Base-by-base conservation (phyloP, 2,113 vertebrate genomes). In the Regulus satrapa region DNA sequence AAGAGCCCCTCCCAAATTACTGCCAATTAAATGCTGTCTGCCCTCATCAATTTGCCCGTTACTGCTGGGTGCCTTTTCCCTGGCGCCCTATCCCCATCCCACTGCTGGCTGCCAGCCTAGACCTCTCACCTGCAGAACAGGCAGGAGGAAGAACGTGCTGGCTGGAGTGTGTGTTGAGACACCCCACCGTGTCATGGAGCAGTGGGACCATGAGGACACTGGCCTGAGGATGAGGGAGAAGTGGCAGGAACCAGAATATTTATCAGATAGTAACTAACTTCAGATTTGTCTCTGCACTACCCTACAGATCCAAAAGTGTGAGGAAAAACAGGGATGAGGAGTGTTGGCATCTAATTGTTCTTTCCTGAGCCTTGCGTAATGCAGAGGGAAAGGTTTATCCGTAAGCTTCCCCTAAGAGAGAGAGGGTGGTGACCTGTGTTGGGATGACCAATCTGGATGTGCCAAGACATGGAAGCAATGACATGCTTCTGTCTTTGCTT, bases 21-120 rank as follows among this genome's bases (percentile, higher is more conserved):
- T 88, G 75, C 74, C 71, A 89, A 18, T 93, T 94, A 94, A 91
- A 85, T 66, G 59, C 87, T 92, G 80, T 93, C 85, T 93, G 28
- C 63, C 75, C 51, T 86, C 85, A 88, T 97, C 82, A 94, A 67
- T 94, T 88, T 94, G 51, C 83, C 91, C n/a, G 59, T 95, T 95
- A 88, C 54, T 91, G 43, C 68, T 0, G 32, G 58, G 43, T 93
- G 32, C 83, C 75, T 81, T 92, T 94, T 94, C 75, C 59, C 74
- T 2, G 1, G 83, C 86, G 91, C 73, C 48, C 25, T 67, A 43
- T 91, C 68, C 48, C 51, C 40, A 69, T 76, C 12, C 14, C 31
- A 38, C 12, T 32, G n/a, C 52, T 96, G 93, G 89, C 90, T 94
- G 67, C 63, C 62, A 82, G 87, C 89, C 78, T 93, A 11, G 51